These are phyloP conservation scores for Napeogenes inachia DNA, from an alignment of 2,888 invertebrate species.

Conservation along the genomic window DNA sequence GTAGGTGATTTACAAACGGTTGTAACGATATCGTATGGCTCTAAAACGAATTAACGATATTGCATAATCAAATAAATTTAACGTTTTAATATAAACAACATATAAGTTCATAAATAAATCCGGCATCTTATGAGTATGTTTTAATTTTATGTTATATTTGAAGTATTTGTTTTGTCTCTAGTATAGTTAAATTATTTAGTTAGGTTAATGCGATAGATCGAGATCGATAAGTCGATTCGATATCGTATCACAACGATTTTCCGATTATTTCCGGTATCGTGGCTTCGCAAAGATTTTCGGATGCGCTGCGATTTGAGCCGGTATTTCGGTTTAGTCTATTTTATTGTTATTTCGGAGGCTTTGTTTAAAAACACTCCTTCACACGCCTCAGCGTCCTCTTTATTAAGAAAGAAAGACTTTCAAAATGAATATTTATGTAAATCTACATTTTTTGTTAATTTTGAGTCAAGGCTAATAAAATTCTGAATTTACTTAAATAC, in stretches of 20 bases:
- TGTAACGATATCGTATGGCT: too few species aligned
- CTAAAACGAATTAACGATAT: too few species aligned
- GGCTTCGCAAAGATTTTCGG: conserved; percentile 26
- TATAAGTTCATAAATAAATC: too few species aligned
- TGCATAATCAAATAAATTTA: too few species aligned
- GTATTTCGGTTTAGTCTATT: conserved; percentile 27
- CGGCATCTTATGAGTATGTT: too few species aligned
- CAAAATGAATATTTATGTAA: not conserved
- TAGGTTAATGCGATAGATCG: too few species aligned
- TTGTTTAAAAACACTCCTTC: conserved; percentile 25
- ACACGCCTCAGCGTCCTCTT: conserved; percentile 21
- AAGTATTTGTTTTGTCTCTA: too few species aligned
- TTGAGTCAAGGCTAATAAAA: too few species aligned
- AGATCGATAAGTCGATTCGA: not conserved
- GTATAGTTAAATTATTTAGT: not conserved
- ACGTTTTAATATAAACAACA: too few species aligned
- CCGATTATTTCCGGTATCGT: conserved; percentile 20
- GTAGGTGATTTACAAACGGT: conserved; percentile 7
- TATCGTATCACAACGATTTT: conserved; percentile 11
- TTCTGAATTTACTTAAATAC: too few species aligned
- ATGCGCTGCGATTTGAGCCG: conserved; percentile 24
- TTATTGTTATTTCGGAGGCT: conserved; percentile 26
- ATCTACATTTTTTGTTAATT: too few species aligned
- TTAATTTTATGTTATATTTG: too few species aligned
- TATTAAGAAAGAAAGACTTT: conserved; percentile 8